Evolutionary conservation across 2,888 invertebrate species (phyloP).

Genomic region (Nomada fucata): DNA sequence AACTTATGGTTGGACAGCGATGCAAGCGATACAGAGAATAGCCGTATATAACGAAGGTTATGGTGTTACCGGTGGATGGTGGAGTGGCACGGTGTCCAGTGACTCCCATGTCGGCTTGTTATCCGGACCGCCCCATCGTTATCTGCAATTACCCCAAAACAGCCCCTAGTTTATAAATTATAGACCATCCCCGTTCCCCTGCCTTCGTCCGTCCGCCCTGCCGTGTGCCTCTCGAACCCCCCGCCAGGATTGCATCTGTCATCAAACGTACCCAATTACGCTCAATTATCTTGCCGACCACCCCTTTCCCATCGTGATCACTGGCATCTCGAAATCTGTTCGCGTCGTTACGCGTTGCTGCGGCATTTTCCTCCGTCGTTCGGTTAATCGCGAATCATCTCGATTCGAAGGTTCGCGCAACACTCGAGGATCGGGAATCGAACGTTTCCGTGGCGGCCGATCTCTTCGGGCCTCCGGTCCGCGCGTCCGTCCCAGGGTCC

Average conservation of each 20-base stretch:
- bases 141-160: conserved; percentile 84
- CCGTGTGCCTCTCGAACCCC: conserved; percentile 43
- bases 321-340: conserved; percentile 11
- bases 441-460: conserved; percentile 43
- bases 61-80: conserved; percentile 73
- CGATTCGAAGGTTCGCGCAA: neutral
- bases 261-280: conserved; percentile 81
- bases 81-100: conserved; percentile 81
- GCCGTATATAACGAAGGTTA: conserved; percentile 73
- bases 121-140: conserved; percentile 83
- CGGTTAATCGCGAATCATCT: neutral
- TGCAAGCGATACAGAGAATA: conserved; percentile 67
- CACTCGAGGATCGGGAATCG: conserved; percentile 53
- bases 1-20: conserved; percentile 66
- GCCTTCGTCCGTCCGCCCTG: conserved; percentile 1
- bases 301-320: conserved; percentile 33
- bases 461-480: conserved; percentile 49
- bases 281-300: conserved; percentile 76
- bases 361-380: neutral
- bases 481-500: conserved; percentile 37
- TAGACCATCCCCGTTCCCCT: conserved; percentile 76
- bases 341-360: conserved; percentile 1
- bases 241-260: conserved; percentile 80
- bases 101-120: conserved; percentile 84
- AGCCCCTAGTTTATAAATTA: conserved; percentile 84